Conservation (phyloP, 64 coral and sea anemone genomes). For the Cladopsammia gracilis region DNA sequence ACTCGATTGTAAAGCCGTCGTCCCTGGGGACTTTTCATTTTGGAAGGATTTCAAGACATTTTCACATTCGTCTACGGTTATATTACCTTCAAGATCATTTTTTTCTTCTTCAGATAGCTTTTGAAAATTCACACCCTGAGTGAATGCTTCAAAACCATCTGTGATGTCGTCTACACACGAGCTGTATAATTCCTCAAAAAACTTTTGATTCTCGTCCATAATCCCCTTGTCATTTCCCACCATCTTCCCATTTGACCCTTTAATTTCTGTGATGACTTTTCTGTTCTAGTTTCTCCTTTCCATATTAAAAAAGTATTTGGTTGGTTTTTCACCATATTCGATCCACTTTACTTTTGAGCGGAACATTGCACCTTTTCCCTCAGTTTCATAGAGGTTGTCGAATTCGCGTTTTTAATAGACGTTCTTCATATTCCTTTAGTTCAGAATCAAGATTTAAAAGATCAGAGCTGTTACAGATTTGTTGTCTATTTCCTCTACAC, state of each 20-base stretch:
- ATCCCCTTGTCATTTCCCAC: neutral
- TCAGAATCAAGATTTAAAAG: neutral
- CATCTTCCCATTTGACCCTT: neutral
- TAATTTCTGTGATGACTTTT: neutral
- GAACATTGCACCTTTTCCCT: neutral
- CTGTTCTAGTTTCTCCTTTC: neutral
- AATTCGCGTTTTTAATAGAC: neutral
- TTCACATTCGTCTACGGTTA: neutral
- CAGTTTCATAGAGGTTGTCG: neutral
- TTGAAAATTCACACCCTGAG: neutral
- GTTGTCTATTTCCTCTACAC: neutral
- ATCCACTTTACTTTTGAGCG: neutral
- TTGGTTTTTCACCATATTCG: neutral
- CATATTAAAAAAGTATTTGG: neutral
- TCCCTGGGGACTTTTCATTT: too few relatives aligned
- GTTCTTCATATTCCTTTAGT: slow-evolving; percentile 5
- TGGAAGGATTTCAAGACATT: neutral
- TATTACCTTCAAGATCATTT: neutral
- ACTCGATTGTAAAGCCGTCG: too few relatives aligned
- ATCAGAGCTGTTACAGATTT: neutral
- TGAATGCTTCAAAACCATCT: neutral
- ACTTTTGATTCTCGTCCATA: neutral
- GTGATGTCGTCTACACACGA: neutral
- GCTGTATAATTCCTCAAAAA: neutral
- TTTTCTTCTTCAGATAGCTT: neutral